Evolutionary conservation across 2,113 vertebrate species (phyloP), one percentile per base, ranked within the genome.

Genomic region (Thunnus thynnus): DNA sequence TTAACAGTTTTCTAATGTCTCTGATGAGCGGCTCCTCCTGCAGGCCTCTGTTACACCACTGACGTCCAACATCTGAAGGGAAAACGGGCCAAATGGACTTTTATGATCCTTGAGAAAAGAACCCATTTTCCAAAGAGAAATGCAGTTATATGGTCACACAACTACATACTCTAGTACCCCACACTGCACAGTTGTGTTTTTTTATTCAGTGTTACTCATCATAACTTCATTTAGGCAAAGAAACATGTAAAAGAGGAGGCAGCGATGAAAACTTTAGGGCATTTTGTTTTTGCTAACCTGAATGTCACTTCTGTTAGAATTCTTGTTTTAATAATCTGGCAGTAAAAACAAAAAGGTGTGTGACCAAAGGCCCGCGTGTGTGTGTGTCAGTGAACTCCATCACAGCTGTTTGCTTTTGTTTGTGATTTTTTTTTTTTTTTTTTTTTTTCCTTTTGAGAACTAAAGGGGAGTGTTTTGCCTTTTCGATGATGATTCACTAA

Each of bases 401-500:
- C 48, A 41, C 51, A 69, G 80, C 73, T 20, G 63, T 71, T 67
- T 61, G 25, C 47, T 63, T 80, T 84, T 17, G 64, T 41, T 41
- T 7, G 36, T 41, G 6, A 41, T 78, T 86, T 72, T 77, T 83
- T 22, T 22, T 72, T 77, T 83, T 20, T 20, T 18, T 65, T 61
- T 4, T 56, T 58, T 74, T 25, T 70, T 82, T 82, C 55, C 46
- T 52, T 83, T 82, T 57, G n/a, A 82, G 77, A 79, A 69, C 76
- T 76, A 62, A 90, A 76, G 62, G 67, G 77, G 77, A 86, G 80
- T 84, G 83, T 88, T 41, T 94, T 92, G 78, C 81, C 81, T 89
- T 91, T 90, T 80, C 22, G 27, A 30, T 57, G 79, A 66, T 85
- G 78, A 87, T 89, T 87, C 81, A 91, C 75, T 88, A 85, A 90